Percentiles rank a stretch among this genome's conserved stretches.
phyloP scores from a whole-genome alignment of 2,888 invertebrate species.

The Microctonus aethiopoides region DNA sequence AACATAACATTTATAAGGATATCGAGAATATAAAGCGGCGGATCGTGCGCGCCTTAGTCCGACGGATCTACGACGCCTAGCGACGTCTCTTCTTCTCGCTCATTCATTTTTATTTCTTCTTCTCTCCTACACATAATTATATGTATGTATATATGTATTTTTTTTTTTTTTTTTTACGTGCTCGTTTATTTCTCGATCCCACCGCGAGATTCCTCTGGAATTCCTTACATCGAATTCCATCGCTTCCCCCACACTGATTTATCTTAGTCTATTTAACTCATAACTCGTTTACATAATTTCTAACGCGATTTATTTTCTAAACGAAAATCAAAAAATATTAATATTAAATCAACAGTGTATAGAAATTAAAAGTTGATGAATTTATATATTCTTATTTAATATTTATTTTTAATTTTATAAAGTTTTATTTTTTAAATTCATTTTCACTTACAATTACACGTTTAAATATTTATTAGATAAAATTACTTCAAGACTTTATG shows the following conservation, averaged over 20 bases:
- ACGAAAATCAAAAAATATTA: not conserved
- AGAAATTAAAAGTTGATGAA: not conserved
- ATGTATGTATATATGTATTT: not conserved
- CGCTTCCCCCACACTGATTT: conserved; percentile 26
- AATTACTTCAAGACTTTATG: not conserved
- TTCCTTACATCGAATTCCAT: conserved; percentile 28
- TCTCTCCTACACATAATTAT: not conserved
- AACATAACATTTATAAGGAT: conserved; percentile 58
- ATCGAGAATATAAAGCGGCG: conserved; percentile 38
- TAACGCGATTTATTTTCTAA: not conserved
- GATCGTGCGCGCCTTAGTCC: conserved; percentile 41
- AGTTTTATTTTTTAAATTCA: not conserved
- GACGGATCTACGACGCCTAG: conserved; percentile 55
- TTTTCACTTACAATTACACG: too few relatives aligned
- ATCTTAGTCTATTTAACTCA: conserved; percentile 23
- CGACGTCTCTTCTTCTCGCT: conserved; percentile 40
- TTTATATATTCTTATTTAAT: not conserved
- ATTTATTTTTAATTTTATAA: not conserved
- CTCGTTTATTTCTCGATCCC: conserved; percentile 1
- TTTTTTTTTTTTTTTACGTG: not conserved
- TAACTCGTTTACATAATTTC: conserved; percentile 14
- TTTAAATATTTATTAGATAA: too few relatives aligned
- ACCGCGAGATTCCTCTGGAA: conserved; percentile 15
- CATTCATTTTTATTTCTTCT: conserved; percentile 20
- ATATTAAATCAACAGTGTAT: not conserved